Base-by-base conservation (phyloP, 35 echinoderm and acorn worm species). In the Chiridota heheva region DNA sequence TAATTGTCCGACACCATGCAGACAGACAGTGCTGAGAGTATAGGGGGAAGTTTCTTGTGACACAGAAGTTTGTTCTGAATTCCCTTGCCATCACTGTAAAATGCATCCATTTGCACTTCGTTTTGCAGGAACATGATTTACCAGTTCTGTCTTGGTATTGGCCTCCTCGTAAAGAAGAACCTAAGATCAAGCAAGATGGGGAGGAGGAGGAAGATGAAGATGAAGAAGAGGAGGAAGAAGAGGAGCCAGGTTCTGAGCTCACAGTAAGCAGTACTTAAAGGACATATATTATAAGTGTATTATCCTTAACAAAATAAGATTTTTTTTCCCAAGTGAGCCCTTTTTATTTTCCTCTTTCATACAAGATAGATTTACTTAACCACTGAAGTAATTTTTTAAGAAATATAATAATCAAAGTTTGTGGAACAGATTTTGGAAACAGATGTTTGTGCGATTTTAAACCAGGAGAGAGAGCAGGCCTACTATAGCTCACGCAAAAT, bases 161-260 rank as follows among this genome's bases (percentile, higher is more conserved):
- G 82, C 82, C 82, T 26, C 53, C 67, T 13, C 53, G 33, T 15
- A 47, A 51, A 42, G n/a, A 44, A 15, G 68, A 75, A 41, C 32
- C 48, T 37, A 31, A 60, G 16, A 43, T 76, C 12, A 76, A 88
- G 41, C 70, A 92, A 41, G 64, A 92, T 15, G 38, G 76, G 2
- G 77, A 82, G 35, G 80, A 88, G 0, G 85, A 94, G 18, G 85
- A 84, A n/a, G 80, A 84, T 39, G 80, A 93, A 31, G 62, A 61
- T 28, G 47, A 74, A 20, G 78, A 84, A 36, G 58, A 88, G 24
- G 65, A 81, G 30, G 65, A 82, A 27, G 81, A 58, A 43, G 53
- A 68, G 36, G 63, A 56, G 57, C 42, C 44, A 16, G 60, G 31
- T 37, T 24, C 48, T 76, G 25, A 60, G 20, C 40, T 55, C 15